Evolutionary conservation across 92 coral and sea anemone genomes (phyloP).

Genomic region (Palythoa caribaeorum): DNA sequence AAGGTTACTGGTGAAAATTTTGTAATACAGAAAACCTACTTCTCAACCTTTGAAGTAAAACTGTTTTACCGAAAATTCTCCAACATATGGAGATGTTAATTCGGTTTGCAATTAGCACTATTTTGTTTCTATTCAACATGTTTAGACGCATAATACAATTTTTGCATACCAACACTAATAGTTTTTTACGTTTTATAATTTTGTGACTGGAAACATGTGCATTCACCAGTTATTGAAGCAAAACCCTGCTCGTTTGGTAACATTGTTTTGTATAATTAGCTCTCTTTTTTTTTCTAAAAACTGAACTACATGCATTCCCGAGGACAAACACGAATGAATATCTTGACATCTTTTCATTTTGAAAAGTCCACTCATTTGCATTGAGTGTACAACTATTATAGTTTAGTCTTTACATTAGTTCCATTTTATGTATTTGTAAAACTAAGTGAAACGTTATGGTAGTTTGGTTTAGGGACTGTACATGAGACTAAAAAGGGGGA

Average conservation of each 20-base stretch:
- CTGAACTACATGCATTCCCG: not conserved
- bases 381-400: not conserved
- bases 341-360: not conserved
- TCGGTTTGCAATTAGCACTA: too few relatives aligned
- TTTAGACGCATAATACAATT: too few relatives aligned
- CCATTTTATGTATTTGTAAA: conserved; percentile 15
- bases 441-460: not conserved
- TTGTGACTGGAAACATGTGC: not conserved
- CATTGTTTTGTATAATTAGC: not conserved
- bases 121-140: too few relatives aligned
- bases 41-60: too few relatives aligned
- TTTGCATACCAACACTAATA: not conserved
- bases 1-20: too few relatives aligned
- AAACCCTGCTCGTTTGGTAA: not conserved
- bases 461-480: conserved; percentile 8
- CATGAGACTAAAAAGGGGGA: conserved; percentile 2
- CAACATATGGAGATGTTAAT: too few relatives aligned
- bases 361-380: not conserved
- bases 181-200: too few relatives aligned
- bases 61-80: too few relatives aligned
- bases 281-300: not conserved
- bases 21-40: too few relatives aligned
- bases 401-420: not conserved
- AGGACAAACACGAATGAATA: not conserved
- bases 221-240: not conserved